Evolutionary conservation across 2,888 invertebrate genomes (phyloP).

Genomic region (Agriotes lineatus): DNA sequence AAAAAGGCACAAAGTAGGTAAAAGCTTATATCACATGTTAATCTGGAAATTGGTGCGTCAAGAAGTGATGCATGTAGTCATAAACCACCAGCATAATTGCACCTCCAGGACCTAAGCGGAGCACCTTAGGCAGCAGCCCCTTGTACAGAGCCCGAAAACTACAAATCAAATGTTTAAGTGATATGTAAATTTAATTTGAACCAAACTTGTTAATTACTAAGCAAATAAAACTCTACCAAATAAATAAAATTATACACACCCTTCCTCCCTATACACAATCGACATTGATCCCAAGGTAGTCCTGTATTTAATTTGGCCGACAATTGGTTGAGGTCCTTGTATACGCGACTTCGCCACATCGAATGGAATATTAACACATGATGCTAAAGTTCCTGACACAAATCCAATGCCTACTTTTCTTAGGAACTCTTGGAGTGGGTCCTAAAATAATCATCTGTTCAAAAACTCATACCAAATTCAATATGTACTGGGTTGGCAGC

Average conservation of each 20-base stretch:
- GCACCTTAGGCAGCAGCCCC: slow-evolving; percentile 90
- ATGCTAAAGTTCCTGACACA: slow-evolving; percentile 87
- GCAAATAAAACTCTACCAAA: neutral
- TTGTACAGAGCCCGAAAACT: slow-evolving; percentile 91
- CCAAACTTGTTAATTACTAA: neutral
- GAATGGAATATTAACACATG: slow-evolving; percentile 92
- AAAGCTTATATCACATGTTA: slow-evolving; percentile 14
- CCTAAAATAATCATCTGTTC: slow-evolving; percentile 66
- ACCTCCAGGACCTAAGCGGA: slow-evolving; percentile 93
- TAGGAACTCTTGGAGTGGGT: slow-evolving; percentile 77
- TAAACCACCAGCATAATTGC: slow-evolving; percentile 96
- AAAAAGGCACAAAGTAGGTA: slow-evolving; percentile 13
- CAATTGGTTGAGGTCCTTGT: slow-evolving; percentile 88
- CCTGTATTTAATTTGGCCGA: slow-evolving; percentile 81
- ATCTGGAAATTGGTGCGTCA: slow-evolving; percentile 69
- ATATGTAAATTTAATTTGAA: neutral
- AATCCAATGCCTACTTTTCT: slow-evolving; percentile 88
- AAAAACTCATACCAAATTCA: neutral
- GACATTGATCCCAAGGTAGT: slow-evolving; percentile 80
- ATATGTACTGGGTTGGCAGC: too few relatives aligned
- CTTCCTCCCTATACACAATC: slow-evolving; percentile 88
- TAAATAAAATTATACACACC: slow-evolving; percentile 70
- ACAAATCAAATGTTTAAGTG: slow-evolving; percentile 58
- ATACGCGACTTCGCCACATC: slow-evolving; percentile 97
- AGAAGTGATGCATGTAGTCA: slow-evolving; percentile 84